Conservation (phyloP, 2,888 invertebrate species). For the Phyllotreta cruciferae region DNA sequence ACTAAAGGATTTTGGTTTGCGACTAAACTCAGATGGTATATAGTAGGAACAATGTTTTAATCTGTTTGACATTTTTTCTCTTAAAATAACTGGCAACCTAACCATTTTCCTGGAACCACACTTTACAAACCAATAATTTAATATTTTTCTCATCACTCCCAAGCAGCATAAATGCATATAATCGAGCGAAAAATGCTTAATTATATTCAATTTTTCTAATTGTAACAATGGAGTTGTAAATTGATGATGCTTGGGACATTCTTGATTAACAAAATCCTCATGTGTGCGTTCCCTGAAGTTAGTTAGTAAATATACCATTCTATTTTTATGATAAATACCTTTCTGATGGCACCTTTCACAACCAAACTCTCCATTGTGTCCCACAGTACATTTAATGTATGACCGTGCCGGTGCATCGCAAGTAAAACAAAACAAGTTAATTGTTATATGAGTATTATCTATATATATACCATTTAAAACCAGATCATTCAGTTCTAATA, state of each 20-base stretch:
- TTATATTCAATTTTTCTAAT: constrained; percentile 16
- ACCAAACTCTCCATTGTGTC: constrained; percentile 21
- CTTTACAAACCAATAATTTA: constrained; percentile 30
- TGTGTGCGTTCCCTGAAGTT: constrained; percentile 23
- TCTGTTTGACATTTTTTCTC: no score
- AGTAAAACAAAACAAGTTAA: no score
- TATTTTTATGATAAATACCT: constrained; percentile 24
- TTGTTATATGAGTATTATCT: no score
- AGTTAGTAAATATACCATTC: constrained; percentile 16
- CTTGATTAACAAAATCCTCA: constrained; percentile 11
- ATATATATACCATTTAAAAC: constrained; percentile 18
- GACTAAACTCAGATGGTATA: no score
- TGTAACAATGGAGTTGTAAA: constrained; percentile 19
- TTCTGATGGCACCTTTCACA: constrained; percentile 26
- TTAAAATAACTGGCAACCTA: no score
- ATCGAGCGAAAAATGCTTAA: constrained; percentile 34
- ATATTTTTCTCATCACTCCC: constrained; percentile 37
- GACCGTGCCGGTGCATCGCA: constrained; percentile 29
- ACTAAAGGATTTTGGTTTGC: constrained; percentile 21
- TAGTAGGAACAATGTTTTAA: no score
- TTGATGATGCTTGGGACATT: constrained; percentile 24
- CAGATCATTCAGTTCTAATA: constrained; percentile 19
- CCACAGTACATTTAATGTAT: constrained; percentile 17
- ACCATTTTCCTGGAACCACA: no score
- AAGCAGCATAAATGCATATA: constrained; percentile 34